A percentile compares a stretch with the other conserved stretches of the same genome.
Evolutionary conservation across 2,888 invertebrate genomes (phyloP).

Genomic region (Neoascia interrupta): DNA sequence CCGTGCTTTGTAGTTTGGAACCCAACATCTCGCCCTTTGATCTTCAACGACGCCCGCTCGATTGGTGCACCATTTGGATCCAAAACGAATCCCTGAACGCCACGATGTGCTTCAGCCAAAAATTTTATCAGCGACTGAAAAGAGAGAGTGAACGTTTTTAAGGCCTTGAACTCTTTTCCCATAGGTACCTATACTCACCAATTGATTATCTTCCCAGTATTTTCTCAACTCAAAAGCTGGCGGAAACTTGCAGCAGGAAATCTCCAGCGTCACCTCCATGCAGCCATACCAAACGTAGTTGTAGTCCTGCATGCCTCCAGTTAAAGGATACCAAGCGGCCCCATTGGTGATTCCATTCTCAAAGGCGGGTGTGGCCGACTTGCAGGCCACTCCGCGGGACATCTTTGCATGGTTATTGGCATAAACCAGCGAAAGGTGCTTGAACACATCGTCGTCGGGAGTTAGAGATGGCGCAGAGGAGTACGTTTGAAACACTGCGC

Average conservation of each 20-base stretch:
- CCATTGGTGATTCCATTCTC: constrained; percentile 96
- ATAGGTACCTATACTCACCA: constrained; percentile 81
- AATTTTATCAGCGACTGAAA: constrained; percentile 90
- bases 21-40: constrained; percentile 90
- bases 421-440: constrained; percentile 90
- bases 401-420: constrained; percentile 93
- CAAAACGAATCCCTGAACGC: constrained; percentile 92
- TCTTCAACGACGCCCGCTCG: constrained; percentile 88
- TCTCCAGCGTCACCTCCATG: constrained; percentile 96
- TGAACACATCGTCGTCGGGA: constrained; percentile 96
- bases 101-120: constrained; percentile 91
- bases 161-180: accelerated
- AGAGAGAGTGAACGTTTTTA: constrained; percentile 41
- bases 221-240: constrained; percentile 87
- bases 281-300: constrained; percentile 96
- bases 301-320: constrained; percentile 87
- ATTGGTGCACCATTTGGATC: constrained; percentile 89
- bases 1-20: constrained; percentile 93
- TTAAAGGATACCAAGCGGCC: constrained; percentile 95
- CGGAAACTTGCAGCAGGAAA: constrained; percentile 97
- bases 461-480: constrained; percentile 90
- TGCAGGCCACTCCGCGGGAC: constrained; percentile 91
- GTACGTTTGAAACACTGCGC: constrained; percentile 92
- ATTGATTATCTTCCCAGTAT: constrained; percentile 94
- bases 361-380: constrained; percentile 87